Evolutionary conservation across 2,797 vertebrate genomes (phyloP).

Genomic region (Anas flavirostris): DNA sequence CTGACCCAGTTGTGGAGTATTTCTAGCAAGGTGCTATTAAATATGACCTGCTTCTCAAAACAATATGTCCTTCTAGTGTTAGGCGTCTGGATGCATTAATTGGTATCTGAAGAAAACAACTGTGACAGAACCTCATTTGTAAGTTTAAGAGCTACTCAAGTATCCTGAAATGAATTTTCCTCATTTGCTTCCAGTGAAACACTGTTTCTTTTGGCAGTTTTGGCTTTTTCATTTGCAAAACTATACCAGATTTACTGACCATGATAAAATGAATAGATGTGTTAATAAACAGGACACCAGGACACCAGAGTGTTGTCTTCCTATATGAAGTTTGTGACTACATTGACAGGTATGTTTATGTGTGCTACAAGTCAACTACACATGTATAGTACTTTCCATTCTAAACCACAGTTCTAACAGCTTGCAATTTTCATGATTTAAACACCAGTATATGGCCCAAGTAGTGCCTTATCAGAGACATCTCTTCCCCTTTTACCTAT

Average conservation of each 20-base stretch:
- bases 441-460: neutral
- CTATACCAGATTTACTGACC: neutral
- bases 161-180: neutral
- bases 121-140: neutral
- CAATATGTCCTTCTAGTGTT: neutral
- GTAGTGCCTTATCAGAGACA: neutral
- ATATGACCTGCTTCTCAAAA: constrained; percentile 50
- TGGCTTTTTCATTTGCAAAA: neutral
- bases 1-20: constrained; percentile 17
- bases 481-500: neutral
- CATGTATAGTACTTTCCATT: neutral
- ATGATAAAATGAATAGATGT: neutral
- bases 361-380: neutral
- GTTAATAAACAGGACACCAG: neutral
- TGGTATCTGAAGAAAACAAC: neutral
- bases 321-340: neutral
- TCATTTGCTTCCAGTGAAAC: neutral
- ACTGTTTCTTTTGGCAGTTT: neutral
- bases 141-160: neutral
- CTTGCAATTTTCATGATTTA: neutral
- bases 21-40: constrained; percentile 55
- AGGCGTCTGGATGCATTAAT: neutral
- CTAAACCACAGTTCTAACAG: neutral
- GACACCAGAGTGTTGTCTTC: neutral
- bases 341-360: neutral